A percentile compares a stretch with the other conserved stretches of the same genome.
Evolutionary conservation across 1,140 invertebrate genomes (phyloP).

Genomic region (Drosophila bipectinata): DNA sequence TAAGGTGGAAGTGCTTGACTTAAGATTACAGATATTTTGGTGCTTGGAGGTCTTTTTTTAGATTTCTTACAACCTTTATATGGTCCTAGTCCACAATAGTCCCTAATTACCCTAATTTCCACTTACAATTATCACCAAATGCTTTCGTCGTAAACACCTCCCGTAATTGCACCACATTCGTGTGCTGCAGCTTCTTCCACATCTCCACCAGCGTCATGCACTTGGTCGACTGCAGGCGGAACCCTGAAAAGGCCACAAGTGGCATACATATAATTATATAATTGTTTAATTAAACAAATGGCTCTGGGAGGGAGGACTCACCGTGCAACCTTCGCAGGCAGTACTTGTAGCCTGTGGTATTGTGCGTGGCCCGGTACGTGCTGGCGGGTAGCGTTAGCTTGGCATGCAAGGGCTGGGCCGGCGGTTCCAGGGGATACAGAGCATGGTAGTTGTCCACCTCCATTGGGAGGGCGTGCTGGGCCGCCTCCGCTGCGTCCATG

Average conservation of each 20-base stretch:
- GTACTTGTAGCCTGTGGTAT: conserved; percentile 93
- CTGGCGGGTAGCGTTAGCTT: conserved; percentile 90
- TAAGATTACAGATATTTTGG: background rate
- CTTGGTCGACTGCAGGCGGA: conserved; percentile 91
- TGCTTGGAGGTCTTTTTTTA: background rate
- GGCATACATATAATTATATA: background rate
- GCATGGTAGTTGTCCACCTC: conserved; percentile 96
- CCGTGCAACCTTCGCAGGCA: conserved; percentile 95
- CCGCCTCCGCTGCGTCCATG: conserved; percentile 86
- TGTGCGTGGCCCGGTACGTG: conserved; percentile 96
- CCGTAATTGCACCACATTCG: conserved; percentile 95
- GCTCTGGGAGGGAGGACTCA: conserved; percentile 18
- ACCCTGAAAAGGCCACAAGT: conserved; percentile 82
- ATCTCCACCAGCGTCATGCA: conserved; percentile 93
- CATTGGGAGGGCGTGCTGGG: conserved; percentile 89
- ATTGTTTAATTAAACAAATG: background rate
- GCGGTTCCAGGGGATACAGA: conserved; percentile 92
- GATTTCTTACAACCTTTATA: too few relatives aligned
- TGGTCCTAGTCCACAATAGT: too few relatives aligned
- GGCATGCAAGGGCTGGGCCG: conserved; percentile 88
- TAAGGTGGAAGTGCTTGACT: background rate
- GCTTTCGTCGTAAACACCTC: conserved; percentile 98
- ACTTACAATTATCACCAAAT: conserved; percentile 97
- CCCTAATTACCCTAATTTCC: conserved; percentile 16
- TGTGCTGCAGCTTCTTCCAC: conserved; percentile 97